Evolutionary conservation across 1,140 invertebrate genomes (phyloP).

Genomic region (Nixonia krombeini): DNA sequence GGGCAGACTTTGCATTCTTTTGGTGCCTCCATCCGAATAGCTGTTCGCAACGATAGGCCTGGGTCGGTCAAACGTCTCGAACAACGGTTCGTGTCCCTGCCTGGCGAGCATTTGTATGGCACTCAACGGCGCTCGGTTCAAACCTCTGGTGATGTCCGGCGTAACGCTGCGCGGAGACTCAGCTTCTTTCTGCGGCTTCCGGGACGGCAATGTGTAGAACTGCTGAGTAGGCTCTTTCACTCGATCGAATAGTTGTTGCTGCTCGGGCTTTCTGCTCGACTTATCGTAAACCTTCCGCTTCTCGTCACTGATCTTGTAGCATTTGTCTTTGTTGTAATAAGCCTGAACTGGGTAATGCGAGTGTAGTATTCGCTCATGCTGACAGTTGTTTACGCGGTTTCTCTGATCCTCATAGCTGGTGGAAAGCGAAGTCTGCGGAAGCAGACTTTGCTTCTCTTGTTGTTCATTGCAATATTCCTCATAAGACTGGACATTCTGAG

Average conservation of each 20-base stretch:
- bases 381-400: slow-evolving; percentile 24
- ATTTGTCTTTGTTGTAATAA: slow-evolving; percentile 12
- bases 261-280: slow-evolving; percentile 38
- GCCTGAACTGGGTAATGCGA: slow-evolving; percentile 18
- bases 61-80: slow-evolving; percentile 36
- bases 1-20: slow-evolving; percentile 41
- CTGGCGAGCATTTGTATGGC: slow-evolving; percentile 59
- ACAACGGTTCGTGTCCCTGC: slow-evolving; percentile 51
- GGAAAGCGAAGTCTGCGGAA: slow-evolving; percentile 2
- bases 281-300: slow-evolving; percentile 42
- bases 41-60: slow-evolving; percentile 24
- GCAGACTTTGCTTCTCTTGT: slow-evolving; percentile 22
- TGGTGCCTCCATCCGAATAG: slow-evolving; percentile 18
- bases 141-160: slow-evolving; percentile 73
- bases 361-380: slow-evolving; percentile 24
- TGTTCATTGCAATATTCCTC: slow-evolving; percentile 40
- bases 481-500: slow-evolving; percentile 38
- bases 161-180: slow-evolving; percentile 73
- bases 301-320: slow-evolving; percentile 35
- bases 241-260: slow-evolving; percentile 46
- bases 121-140: slow-evolving; percentile 57
- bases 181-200: slow-evolving; percentile 58
- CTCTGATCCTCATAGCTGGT: slow-evolving; percentile 9
- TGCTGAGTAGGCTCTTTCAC: slow-evolving; percentile 44
- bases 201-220: slow-evolving; percentile 64